Conservation (phyloP, 35 echinoderm and acorn worm species). For the Apostichopus japonicus region DNA sequence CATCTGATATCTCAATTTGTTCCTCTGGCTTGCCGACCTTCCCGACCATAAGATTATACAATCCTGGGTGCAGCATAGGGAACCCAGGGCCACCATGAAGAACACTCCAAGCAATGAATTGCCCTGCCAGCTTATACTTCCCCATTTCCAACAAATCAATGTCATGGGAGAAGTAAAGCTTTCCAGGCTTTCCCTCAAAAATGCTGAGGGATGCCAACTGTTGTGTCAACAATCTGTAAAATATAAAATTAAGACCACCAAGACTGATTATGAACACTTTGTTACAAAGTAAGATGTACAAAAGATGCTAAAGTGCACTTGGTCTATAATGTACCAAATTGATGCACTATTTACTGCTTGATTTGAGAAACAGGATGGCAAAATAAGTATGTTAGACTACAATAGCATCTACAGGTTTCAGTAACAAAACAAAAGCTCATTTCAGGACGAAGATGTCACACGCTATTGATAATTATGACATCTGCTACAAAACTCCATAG, state of each 20-base stretch:
- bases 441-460: no score
- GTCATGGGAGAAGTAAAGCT: constrained; percentile 34
- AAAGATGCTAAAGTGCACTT: no score
- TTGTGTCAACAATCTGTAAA: neutral
- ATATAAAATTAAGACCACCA: neutral
- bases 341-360: no score
- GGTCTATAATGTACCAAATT: no score
- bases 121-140: constrained; percentile 19
- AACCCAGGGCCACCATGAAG: constrained; percentile 38
- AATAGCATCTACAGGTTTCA: no score
- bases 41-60: constrained; percentile 14
- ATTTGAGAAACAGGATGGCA: no score
- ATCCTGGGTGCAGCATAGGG: neutral
- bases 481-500: no score
- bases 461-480: no score
- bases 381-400: no score
- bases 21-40: neutral
- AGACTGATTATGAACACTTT: no score
- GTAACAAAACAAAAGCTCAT: no score
- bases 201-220: neutral
- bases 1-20: neutral
- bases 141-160: constrained; percentile 11
- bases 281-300: no score
- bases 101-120: constrained; percentile 32
- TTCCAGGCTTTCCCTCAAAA: constrained; percentile 4